Conservation (phyloP, 2,797 vertebrate species). For the Poecile montanus region DNA sequence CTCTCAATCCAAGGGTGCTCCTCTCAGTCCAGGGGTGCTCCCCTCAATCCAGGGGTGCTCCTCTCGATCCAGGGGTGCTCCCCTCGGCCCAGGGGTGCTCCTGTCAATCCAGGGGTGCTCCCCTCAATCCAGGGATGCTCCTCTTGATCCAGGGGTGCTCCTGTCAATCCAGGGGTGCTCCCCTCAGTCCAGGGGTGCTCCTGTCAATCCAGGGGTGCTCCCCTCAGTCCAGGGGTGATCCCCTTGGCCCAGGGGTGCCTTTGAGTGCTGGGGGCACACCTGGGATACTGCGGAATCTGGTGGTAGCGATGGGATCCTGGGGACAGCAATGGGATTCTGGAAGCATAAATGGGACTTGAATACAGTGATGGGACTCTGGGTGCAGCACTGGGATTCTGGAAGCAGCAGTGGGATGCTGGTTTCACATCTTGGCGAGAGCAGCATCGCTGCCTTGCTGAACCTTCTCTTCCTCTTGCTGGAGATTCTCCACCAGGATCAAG, state of each 20-base stretch:
- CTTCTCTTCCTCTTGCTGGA: not conserved
- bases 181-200: not conserved
- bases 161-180: not conserved
- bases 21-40: not conserved
- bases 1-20: not conserved
- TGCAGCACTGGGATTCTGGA: fast-evolving
- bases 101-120: not conserved
- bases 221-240: not conserved
- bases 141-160: not conserved
- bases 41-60: not conserved
- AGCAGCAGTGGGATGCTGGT: not conserved
- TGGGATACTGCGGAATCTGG: fast-evolving
- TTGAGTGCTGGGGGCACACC: fast-evolving
- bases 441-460: not conserved
- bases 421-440: fast-evolving
- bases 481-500: not conserved
- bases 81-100: not conserved
- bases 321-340: fast-evolving
- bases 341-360: not conserved
- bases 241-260: fast-evolving
- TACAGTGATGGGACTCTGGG: too few species aligned
- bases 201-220: not conserved
- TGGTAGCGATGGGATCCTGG: fast-evolving
- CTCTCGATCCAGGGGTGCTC: not conserved
- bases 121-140: not conserved